Conservation (phyloP, 2,797 vertebrate genomes). For the Peromyscus nudipes region DNA sequence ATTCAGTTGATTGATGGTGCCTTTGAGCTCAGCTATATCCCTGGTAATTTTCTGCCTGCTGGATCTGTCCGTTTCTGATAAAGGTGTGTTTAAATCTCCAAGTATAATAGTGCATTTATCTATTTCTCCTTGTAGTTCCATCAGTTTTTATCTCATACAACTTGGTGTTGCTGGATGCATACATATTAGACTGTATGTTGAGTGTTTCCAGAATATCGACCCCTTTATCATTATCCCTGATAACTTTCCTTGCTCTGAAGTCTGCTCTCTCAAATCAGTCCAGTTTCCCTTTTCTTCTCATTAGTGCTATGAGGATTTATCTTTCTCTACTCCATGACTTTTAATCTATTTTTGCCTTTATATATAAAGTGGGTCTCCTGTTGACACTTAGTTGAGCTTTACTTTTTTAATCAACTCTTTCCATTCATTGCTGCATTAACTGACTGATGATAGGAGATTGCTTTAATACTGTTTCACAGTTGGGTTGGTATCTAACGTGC, state of each 20-base stretch:
- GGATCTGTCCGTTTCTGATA: not conserved
- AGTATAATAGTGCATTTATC: conserved; percentile 26
- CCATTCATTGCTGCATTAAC: not conserved
- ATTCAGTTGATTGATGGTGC: conserved; percentile 64
- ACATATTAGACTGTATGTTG: not conserved
- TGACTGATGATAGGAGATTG: not conserved
- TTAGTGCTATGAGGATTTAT: not conserved
- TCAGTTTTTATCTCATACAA: not conserved
- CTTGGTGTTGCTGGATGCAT: not conserved
- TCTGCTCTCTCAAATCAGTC: not conserved
- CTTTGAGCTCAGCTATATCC: conserved; percentile 72
- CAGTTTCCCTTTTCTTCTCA: not conserved
- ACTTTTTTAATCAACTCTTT: not conserved
- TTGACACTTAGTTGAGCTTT: not conserved
- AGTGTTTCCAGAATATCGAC: not conserved
- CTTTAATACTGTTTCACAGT: not conserved
- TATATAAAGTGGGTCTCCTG: not conserved
- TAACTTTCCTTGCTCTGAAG: not conserved
- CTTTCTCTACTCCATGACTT: not conserved
- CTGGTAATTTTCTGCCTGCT: conserved; percentile 35
- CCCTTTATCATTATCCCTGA: not conserved
- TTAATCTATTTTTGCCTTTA: not conserved
- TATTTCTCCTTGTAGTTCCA: not conserved
- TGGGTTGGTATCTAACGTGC: not conserved
- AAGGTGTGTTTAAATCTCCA: not conserved